These are phyloP conservation scores for Cuculus canorus DNA, from an alignment of 2,797 vertebrate species.

Conservation along the genomic window DNA sequence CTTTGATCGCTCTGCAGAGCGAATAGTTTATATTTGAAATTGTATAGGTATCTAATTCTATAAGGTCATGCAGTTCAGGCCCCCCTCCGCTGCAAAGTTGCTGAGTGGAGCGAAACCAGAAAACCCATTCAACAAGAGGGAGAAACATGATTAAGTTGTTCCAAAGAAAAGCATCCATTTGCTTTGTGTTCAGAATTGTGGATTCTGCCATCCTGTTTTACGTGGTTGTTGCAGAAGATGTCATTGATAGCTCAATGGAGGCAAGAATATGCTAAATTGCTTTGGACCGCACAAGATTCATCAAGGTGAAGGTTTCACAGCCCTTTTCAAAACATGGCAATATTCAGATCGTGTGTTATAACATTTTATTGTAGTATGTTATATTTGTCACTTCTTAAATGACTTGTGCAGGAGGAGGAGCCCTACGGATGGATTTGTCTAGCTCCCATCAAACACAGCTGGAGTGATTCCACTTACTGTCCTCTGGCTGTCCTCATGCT, in stretches of 20 bases:
- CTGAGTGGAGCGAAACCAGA: constrained; percentile 8
- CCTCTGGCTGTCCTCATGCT: background rate
- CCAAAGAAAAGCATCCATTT: background rate
- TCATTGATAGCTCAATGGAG: background rate
- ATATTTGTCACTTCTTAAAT: background rate
- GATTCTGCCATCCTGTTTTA: background rate
- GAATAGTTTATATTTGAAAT: constrained; percentile 2
- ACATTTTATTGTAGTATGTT: background rate
- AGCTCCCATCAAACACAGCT: background rate
- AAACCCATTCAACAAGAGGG: background rate
- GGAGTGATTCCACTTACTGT: rapidly evolving
- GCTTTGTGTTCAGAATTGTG: background rate
- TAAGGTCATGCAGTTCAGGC: background rate
- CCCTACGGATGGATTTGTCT: background rate
- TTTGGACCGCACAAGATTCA: background rate
- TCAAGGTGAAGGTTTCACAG: background rate
- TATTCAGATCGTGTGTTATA: background rate
- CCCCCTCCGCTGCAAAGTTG: background rate
- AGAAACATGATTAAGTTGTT: constrained; percentile 17
- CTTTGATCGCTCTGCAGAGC: background rate
- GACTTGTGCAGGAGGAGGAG: background rate
- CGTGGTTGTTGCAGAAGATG: background rate
- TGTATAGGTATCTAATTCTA: constrained; percentile 38
- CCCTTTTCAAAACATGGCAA: background rate
- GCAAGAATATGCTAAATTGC: background rate